Evolutionary conservation across 2,797 vertebrate genomes (phyloP).

Genomic region (Hyperoplus immaculatus): DNA sequence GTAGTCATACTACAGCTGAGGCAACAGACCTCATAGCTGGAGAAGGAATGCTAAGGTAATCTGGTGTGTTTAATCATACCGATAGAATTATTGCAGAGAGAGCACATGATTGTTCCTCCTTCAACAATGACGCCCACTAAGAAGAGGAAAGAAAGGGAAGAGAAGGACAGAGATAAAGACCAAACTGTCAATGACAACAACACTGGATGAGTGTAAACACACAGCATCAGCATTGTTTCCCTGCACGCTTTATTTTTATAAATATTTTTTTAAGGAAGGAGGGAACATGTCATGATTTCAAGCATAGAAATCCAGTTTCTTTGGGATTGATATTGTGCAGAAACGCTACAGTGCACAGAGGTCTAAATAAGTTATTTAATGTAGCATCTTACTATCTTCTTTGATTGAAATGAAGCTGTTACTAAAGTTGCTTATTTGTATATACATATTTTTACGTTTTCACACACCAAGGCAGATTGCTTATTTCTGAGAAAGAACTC

Average conservation of each 20-base stretch:
- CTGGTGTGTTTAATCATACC: conserved; percentile 60
- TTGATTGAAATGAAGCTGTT: background rate
- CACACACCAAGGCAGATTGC: background rate
- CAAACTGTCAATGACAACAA: background rate
- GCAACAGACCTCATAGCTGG: conserved; percentile 47
- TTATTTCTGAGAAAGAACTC: background rate
- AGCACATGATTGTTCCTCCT: conserved; percentile 18
- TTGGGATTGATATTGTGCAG: background rate
- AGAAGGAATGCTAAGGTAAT: conserved; percentile 65
- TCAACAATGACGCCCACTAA: conserved; percentile 29
- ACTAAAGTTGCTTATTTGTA: background rate
- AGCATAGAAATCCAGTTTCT: conserved; percentile 3
- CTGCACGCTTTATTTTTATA: background rate
- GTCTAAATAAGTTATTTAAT: background rate
- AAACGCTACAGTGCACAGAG: background rate
- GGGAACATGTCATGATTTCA: background rate
- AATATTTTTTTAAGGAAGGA: conserved; percentile 9
- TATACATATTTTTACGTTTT: background rate
- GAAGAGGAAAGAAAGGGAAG: background rate
- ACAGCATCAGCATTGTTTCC: conserved; percentile 5
- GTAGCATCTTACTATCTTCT: background rate
- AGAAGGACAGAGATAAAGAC: conserved; percentile 9
- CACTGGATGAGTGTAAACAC: conserved; percentile 20
- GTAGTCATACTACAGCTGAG: conserved; percentile 62
- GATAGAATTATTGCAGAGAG: conserved; percentile 36